Evolutionary conservation across 1,140 invertebrate species (phyloP), one percentile per base, ranked within the genome.

Genomic region (Myzus persicae): DNA sequence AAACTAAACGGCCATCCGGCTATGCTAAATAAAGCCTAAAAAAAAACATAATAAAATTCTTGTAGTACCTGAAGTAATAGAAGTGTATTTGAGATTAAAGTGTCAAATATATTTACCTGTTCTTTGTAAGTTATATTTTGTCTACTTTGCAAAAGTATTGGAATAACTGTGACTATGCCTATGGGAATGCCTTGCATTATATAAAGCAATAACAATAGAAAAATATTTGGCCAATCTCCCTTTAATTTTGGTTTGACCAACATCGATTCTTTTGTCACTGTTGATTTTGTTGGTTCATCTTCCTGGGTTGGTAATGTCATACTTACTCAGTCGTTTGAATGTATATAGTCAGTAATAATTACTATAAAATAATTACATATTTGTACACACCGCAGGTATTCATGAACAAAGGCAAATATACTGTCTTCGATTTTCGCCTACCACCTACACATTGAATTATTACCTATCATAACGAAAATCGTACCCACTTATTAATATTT

Each of bases 151-250:
- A 90, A 42, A 31, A 90, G 8, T 7, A 90, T 67, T 22, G 51
- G 51, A 9, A 67, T 40, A 20, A 26, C 36, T 26, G 6, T 26
- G 11, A 9, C 0, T 22, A 90, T 20, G 18, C 89, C 89, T 26
- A 90, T n/a, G 1, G 36, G 48, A 6, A 90, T 1, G 1, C 89
- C 89, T 90, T 90, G 89, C 48, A 67, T 26, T 26, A 26, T 40
- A 31, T 90, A 90, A 18, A 90, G 11, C 51, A 90, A 67, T 4
- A 90, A 38, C 7, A 90, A 59, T 9, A 90, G 9, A 42, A 90
- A 67, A 59, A 90, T 40, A 31, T 90, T 90, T 2, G 5, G 7
- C 89, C 89, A 90, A 40, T 90, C 89, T 42, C 51, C 51, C 31
- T 42, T 59, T 14, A 90, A 90, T 26, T 90, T 59, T 18, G 89